A percentile compares a stretch with the other conserved stretches of the same genome.
Evolutionary conservation across 2,797 vertebrate genomes (phyloP).

Genomic region (Urophycis tenuis): DNA sequence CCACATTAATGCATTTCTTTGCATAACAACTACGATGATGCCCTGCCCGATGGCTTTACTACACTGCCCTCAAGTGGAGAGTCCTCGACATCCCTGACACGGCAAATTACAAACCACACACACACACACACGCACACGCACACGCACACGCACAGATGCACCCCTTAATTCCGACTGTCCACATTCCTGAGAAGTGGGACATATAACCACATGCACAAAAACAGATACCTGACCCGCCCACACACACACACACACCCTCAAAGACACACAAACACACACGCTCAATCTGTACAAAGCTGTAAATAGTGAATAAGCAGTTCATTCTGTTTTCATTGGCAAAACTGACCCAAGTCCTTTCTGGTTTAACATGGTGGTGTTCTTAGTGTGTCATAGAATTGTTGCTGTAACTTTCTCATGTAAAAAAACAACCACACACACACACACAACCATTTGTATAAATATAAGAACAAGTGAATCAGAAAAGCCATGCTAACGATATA

Average conservation of each 20-base stretch:
- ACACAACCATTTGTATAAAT: conserved; percentile 41
- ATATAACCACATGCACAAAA: neutral
- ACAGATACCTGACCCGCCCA: neutral
- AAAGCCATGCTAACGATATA: conserved; percentile 55
- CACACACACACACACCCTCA: conserved; percentile 3
- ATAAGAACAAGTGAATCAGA: conserved; percentile 47
- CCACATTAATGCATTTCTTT: neutral
- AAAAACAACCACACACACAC: conserved; percentile 16
- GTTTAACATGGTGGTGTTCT: conserved; percentile 51
- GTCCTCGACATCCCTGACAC: conserved; percentile 9
- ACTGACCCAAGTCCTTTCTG: conserved; percentile 46
- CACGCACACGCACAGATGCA: conserved; percentile 2
- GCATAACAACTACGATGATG: too few relatives aligned
- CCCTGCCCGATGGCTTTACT: conserved; percentile 9
- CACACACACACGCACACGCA: conserved; percentile 14
- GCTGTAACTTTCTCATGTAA: conserved; percentile 34
- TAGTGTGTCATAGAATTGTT: conserved; percentile 50
- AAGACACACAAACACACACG: conserved; percentile 17
- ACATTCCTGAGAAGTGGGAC: too few relatives aligned
- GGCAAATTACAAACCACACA: conserved; percentile 6
- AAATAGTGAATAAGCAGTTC: conserved; percentile 60
- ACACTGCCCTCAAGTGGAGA: conserved; percentile 41
- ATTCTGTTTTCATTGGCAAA: conserved; percentile 46
- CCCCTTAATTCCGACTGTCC: too few relatives aligned
- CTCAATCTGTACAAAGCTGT: conserved; percentile 62